These are phyloP conservation scores for Asobara japonica DNA, from an alignment of 1,140 invertebrate species.

Conservation along the genomic window DNA sequence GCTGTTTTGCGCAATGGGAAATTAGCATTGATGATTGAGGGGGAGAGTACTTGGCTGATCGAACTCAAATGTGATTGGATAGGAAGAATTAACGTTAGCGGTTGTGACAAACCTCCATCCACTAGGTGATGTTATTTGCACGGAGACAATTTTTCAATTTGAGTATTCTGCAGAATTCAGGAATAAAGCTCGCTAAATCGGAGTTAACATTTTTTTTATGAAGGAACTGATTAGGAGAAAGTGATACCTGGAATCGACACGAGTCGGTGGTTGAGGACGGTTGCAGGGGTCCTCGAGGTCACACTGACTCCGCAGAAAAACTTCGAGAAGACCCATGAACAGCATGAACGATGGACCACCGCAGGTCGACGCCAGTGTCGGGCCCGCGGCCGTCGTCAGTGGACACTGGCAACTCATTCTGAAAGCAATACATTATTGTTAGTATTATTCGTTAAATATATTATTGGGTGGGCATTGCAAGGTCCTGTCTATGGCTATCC, in stretches of 20 bases:
- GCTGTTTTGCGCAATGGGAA: neutral
- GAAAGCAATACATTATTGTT: slow-evolving; percentile 9
- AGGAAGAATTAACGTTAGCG: neutral
- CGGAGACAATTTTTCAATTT: too few relatives aligned
- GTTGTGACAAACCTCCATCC: neutral
- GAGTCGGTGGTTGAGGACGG: slow-evolving; percentile 65
- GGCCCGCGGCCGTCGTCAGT: slow-evolving; percentile 76
- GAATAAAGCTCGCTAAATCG: too few relatives aligned
- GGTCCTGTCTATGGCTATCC: too few relatives aligned
- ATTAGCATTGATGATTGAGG: slow-evolving; percentile 3
- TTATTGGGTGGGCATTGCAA: too few relatives aligned
- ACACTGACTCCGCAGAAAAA: slow-evolving; percentile 83
- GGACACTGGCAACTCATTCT: slow-evolving; percentile 77
- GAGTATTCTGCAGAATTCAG: too few relatives aligned
- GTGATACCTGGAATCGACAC: slow-evolving; percentile 52
- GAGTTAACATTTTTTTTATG: neutral
- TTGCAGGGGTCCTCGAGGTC: slow-evolving; percentile 86
- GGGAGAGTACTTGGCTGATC: neutral
- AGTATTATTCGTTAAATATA: too few relatives aligned
- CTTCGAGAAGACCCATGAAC: slow-evolving; percentile 86
- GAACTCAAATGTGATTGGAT: neutral
- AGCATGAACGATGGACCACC: slow-evolving; percentile 85
- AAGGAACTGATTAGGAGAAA: neutral
- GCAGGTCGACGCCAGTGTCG: slow-evolving; percentile 82
- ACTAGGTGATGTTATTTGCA: too few relatives aligned